phyloP scores from a whole-genome alignment of 2,113 vertebrate genomes.

The Noctilio leporinus region DNA sequence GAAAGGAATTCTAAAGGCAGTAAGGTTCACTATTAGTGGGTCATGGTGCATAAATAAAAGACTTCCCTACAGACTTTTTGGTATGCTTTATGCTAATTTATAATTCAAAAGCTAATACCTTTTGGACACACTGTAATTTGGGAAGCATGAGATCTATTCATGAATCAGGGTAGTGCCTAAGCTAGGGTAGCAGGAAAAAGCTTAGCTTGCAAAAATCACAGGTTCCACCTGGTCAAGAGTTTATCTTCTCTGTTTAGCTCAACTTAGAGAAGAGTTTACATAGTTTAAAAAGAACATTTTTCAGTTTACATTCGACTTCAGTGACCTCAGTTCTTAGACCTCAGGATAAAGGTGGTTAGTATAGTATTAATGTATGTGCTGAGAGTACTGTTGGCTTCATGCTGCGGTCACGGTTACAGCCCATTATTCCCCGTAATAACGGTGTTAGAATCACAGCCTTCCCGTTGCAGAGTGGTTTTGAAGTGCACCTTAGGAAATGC shows the following conservation, averaged over 20 bases:
- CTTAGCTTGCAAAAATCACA: neutral
- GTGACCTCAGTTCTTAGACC: neutral
- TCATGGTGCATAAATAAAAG: neutral
- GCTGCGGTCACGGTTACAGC: neutral
- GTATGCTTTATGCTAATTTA: neutral
- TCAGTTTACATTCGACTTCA: neutral
- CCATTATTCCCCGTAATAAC: neutral
- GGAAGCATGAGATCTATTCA: neutral
- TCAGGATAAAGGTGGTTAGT: neutral
- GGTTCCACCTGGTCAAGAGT: neutral
- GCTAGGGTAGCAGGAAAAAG: neutral
- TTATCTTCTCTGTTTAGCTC: neutral
- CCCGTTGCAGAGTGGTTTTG: neutral
- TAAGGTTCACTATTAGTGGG: neutral
- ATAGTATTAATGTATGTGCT: accelerated
- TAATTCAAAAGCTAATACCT: neutral
- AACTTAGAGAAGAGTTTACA: neutral
- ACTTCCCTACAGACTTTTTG: neutral
- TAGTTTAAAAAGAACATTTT: neutral
- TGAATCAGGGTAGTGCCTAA: neutral
- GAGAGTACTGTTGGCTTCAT: neutral
- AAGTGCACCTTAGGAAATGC: neutral
- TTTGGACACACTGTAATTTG: neutral
- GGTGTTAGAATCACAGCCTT: neutral
- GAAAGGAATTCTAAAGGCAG: neutral